phyloP scores from a whole-genome alignment of 1,140 invertebrate species.

The Orius insidiosus region DNA sequence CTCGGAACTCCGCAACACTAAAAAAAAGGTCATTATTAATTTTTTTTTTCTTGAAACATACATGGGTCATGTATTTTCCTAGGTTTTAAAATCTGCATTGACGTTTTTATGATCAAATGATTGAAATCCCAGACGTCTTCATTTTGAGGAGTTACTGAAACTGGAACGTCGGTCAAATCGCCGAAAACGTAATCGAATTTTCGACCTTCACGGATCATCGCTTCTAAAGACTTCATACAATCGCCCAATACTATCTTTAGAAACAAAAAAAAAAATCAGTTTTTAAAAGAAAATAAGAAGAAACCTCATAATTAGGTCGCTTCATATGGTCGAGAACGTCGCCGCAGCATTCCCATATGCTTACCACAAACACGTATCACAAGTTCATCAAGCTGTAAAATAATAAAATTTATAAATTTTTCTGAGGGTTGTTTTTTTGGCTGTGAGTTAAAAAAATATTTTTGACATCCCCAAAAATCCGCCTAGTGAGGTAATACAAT shows the following conservation, averaged over 20 bases:
- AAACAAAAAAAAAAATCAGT: too few species aligned
- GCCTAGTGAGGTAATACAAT: too few species aligned
- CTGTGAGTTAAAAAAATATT: too few species aligned
- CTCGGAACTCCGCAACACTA: conserved; percentile 66
- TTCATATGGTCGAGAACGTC: conserved; percentile 64
- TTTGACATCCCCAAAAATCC: too few species aligned
- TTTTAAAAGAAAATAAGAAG: too few species aligned
- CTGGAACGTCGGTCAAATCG: conserved; percentile 85
- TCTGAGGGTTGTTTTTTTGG: too few species aligned
- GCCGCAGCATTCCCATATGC: conserved; percentile 69
- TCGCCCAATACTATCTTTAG: conserved; percentile 86
- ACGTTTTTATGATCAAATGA: conserved; percentile 58
- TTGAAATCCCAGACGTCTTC: conserved; percentile 82
- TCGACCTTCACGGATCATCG: conserved; percentile 57
- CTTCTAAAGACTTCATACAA: conserved; percentile 63
- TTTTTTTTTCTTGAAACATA: conserved; percentile 35
- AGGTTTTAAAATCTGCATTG: conserved; percentile 58
- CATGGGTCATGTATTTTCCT: conserved; percentile 83
- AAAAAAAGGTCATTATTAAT: conserved; percentile 19
- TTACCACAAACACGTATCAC: conserved; percentile 75
- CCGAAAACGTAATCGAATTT: conserved; percentile 86
- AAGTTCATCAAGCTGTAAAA: conserved; percentile 59
- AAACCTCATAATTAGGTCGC: conserved; percentile 66
- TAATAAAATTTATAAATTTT: conserved; percentile 9
- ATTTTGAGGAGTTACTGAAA: conserved; percentile 46